A percentile compares a stretch with the other conserved stretches of the same genome.
phyloP scores from a whole-genome alignment of 2,797 vertebrate species.

The Macropus fuliginosus region DNA sequence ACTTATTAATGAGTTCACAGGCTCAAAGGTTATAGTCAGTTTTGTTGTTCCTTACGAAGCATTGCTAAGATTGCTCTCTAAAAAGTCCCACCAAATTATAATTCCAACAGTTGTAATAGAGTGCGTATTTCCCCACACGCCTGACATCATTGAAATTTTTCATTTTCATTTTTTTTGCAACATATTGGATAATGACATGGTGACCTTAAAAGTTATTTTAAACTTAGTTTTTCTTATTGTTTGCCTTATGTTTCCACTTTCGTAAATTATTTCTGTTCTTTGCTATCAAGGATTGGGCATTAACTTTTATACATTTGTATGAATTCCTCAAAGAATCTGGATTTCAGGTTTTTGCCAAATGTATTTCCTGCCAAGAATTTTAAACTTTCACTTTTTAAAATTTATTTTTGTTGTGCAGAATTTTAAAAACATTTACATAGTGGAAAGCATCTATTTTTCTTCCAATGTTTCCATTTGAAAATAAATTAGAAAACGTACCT shows the following conservation, averaged over 20 bases:
- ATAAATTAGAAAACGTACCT: neutral
- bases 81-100: neutral
- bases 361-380: neutral
- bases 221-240: neutral
- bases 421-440: neutral
- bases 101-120: neutral
- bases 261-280: neutral
- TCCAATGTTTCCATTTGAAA: neutral
- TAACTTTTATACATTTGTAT: neutral
- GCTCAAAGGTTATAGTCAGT: neutral
- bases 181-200: neutral
- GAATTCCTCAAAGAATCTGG: neutral
- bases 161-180: neutral
- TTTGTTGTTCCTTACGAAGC: neutral
- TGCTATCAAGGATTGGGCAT: neutral
- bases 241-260: neutral
- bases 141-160: neutral
- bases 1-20: neutral
- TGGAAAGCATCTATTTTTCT: neutral
- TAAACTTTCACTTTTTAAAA: neutral
- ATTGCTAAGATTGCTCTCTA: neutral
- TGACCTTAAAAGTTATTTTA: neutral
- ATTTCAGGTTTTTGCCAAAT: neutral
- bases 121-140: neutral
- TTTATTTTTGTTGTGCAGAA: neutral